phyloP scores from a whole-genome alignment of 2,888 invertebrate species.

The Lycaena phlaeas region DNA sequence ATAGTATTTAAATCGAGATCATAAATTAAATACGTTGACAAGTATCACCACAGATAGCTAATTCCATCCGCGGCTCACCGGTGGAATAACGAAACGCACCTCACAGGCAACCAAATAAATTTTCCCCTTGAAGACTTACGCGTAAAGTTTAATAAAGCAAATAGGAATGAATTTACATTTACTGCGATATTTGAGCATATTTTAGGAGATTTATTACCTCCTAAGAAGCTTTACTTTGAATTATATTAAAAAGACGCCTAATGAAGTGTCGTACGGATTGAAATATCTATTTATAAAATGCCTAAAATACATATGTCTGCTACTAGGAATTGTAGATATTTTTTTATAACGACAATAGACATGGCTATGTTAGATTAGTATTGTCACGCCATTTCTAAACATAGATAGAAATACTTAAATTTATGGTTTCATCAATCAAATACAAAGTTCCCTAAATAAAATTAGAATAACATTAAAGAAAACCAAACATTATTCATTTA shows the following conservation, averaged over 20 bases:
- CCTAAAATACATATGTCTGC: no score
- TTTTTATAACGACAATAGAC: no score
- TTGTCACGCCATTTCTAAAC: no score
- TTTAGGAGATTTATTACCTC: conserved; percentile 50
- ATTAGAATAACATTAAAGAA: no score
- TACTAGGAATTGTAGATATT: no score
- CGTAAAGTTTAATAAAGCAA: conserved; percentile 61
- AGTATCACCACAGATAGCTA: conserved; percentile 8
- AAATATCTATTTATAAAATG: conserved; percentile 18
- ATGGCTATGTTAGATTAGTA: no score
- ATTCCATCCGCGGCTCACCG: conserved; percentile 41
- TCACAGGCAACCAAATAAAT: conserved; percentile 50
- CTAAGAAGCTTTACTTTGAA: conserved; percentile 41
- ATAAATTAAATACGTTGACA: conserved; percentile 7
- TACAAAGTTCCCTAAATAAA: no score
- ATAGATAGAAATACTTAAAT: no score
- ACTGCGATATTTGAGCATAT: conserved; percentile 44
- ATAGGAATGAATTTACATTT: conserved; percentile 41
- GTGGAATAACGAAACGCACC: conserved; percentile 37
- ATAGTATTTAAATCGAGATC: not conserved
- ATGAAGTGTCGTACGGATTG: conserved; percentile 32
- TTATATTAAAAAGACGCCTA: conserved; percentile 46
- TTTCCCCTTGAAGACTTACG: conserved; percentile 33
- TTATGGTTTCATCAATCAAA: no score
- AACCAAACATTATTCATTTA: no score